Percentiles rank a stretch among this genome's conserved stretches.
These are phyloP conservation scores for Petrocephalus microphthalmus DNA, from an alignment of 2,113 vertebrate genomes.

Conservation along the genomic window DNA sequence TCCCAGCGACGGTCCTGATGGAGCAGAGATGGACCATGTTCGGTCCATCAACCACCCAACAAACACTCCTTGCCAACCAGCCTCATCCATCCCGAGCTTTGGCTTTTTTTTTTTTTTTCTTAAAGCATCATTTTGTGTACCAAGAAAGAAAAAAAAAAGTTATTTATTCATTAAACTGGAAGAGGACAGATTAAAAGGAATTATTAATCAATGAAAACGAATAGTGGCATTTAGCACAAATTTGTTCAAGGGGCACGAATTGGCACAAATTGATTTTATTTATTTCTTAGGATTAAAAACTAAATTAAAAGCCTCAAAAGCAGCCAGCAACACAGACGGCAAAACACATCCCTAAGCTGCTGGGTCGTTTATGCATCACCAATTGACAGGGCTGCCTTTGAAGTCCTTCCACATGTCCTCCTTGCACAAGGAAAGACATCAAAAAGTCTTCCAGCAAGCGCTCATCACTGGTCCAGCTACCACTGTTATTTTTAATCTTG, in stretches of 20 bases:
- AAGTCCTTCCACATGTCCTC: neutral
- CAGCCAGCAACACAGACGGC: neutral
- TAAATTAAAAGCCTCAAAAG: neutral
- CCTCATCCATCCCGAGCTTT: neutral
- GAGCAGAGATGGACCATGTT: neutral
- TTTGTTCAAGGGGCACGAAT: neutral
- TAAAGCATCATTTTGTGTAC: neutral
- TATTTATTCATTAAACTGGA: neutral
- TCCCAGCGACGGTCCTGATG: neutral
- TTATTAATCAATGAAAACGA: constrained; percentile 3
- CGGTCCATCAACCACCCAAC: neutral
- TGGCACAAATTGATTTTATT: neutral
- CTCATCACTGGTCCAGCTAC: neutral
- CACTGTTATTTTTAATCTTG: neutral
- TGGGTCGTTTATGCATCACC: neutral
- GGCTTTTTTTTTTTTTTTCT: neutral
- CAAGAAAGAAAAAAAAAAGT: neutral
- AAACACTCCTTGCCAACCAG: neutral
- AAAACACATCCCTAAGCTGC: neutral
- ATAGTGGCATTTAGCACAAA: neutral
- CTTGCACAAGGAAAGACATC: neutral
- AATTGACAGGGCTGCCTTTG: neutral
- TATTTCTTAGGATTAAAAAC: neutral
- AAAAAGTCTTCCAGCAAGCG: neutral
- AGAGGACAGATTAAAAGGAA: neutral